Conservation (phyloP, 2,113 vertebrate species). For the Phylloscopus whistleri region DNA sequence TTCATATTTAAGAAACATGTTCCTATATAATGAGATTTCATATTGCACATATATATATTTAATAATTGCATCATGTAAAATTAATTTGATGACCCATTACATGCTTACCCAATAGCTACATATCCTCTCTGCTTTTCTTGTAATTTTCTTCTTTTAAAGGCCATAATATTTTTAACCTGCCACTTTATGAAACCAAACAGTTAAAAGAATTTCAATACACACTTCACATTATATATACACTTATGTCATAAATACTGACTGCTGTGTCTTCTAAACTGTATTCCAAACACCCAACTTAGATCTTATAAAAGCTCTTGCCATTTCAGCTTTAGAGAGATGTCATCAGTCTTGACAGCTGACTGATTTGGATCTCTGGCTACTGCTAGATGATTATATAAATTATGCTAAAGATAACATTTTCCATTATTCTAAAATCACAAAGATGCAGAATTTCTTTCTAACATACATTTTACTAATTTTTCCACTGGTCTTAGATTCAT, state of each 20-base stretch:
- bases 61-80: background rate
- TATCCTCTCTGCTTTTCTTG: background rate
- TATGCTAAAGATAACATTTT: background rate
- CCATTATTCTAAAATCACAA: background rate
- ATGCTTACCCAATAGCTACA: background rate
- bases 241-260: background rate
- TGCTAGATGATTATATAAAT: background rate
- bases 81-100: background rate
- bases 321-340: background rate
- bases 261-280: background rate
- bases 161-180: background rate
- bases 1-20: background rate
- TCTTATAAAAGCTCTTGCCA: background rate
- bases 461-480: background rate
- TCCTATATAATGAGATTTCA: background rate
- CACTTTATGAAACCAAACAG: background rate
- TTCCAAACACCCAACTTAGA: background rate
- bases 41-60: background rate
- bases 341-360: background rate
- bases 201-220: background rate
- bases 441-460: background rate
- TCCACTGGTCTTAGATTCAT: background rate
- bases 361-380: background rate
- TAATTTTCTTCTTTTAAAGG: background rate
- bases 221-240: background rate